phyloP scores from a whole-genome alignment of 2,888 invertebrate genomes.

The Petrolisthes manimaculis region DNA sequence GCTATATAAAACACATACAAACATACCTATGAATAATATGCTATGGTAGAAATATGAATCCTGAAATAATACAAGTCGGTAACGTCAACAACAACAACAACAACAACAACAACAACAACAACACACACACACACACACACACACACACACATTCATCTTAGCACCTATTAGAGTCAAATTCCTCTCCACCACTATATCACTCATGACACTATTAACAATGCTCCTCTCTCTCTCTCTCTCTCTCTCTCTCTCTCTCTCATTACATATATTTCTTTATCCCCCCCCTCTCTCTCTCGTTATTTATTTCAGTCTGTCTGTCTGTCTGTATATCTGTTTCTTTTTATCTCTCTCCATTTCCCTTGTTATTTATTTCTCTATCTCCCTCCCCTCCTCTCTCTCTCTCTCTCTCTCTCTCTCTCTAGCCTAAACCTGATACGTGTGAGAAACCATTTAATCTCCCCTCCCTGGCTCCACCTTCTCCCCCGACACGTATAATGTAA shows the following conservation, averaged over 20 bases:
- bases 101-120: too few relatives aligned
- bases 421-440: background rate
- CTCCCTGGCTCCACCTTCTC: background rate
- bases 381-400: too few relatives aligned
- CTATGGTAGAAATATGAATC: too few relatives aligned
- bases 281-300: background rate
- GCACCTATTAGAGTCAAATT: background rate
- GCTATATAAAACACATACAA: background rate
- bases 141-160: background rate
- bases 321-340: background rate
- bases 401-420: background rate
- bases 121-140: background rate
- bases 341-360: constrained; percentile 2
- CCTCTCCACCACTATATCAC: background rate
- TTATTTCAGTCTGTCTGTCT: background rate
- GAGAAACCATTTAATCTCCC: background rate
- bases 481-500: background rate
- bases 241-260: background rate
- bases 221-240: background rate
- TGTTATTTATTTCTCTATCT: too few relatives aligned
- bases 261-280: background rate
- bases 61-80: too few relatives aligned
- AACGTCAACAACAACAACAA: too few relatives aligned
- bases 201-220: background rate
- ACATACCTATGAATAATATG: background rate